Conservation (phyloP, 2,888 invertebrate genomes). For the Callyntrura sp. region DNA sequence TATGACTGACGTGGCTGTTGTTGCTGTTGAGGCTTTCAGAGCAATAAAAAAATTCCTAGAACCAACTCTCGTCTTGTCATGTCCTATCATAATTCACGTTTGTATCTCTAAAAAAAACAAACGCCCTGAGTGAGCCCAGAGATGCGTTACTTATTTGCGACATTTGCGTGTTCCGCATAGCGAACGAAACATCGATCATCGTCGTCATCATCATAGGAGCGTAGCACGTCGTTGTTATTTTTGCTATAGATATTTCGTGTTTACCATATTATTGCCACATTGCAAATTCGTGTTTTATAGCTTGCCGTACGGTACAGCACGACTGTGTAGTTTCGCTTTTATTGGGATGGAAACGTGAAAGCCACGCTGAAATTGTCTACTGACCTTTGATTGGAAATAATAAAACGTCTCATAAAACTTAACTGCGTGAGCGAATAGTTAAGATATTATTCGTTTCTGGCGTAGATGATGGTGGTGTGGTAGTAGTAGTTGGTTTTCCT, state of each 20-base stretch:
- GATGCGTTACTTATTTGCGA: background rate
- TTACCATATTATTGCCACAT: background rate
- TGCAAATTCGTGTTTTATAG: slow-evolving; percentile 37
- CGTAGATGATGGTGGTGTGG: slow-evolving; percentile 19
- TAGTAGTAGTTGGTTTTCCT: slow-evolving; percentile 25
- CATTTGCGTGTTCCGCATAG: slow-evolving; percentile 53
- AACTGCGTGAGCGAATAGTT: slow-evolving; percentile 47
- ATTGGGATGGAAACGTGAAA: slow-evolving; percentile 52
- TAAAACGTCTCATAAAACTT: slow-evolving; percentile 54
- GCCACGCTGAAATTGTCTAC: slow-evolving; percentile 39
- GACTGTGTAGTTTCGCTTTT: slow-evolving; percentile 26
- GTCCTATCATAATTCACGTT: slow-evolving; percentile 56
- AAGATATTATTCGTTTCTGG: slow-evolving; percentile 17
- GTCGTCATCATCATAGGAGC: slow-evolving; percentile 7
- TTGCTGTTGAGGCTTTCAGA: background rate
- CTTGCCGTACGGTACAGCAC: slow-evolving; percentile 13
- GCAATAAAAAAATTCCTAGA: slow-evolving; percentile 32
- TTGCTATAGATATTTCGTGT: background rate
- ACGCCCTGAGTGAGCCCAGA: slow-evolving; percentile 59
- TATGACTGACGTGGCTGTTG: background rate
- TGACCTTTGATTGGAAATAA: slow-evolving; percentile 68
- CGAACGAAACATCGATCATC: slow-evolving; percentile 47
- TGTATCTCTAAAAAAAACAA: slow-evolving; percentile 48
- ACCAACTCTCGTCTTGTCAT: slow-evolving; percentile 31
- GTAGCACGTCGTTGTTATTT: background rate